A percentile compares a stretch with the other conserved stretches of the same genome.
Conservation (phyloP, 2,113 vertebrate species). For the Esox niger region DNA sequence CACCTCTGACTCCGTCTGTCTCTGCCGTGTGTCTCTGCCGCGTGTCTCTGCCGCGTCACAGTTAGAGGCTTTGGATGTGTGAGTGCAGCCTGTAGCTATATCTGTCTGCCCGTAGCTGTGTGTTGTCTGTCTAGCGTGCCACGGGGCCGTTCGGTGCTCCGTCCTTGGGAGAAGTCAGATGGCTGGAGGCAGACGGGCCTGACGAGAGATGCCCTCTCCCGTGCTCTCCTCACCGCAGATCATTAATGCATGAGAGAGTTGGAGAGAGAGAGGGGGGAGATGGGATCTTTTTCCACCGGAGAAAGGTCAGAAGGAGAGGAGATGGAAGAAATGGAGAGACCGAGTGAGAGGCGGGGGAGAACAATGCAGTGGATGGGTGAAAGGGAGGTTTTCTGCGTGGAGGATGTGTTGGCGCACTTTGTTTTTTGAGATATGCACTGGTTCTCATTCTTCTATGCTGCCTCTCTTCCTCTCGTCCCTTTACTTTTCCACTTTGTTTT, state of each 20-base stretch:
- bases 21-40: neutral
- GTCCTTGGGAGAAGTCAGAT: conserved; percentile 61
- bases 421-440: neutral
- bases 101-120: conserved; percentile 33
- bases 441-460: no score
- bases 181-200: conserved; percentile 61
- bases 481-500: neutral
- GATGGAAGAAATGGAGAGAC: conserved; percentile 27
- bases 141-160: conserved; percentile 31
- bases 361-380: neutral
- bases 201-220: conserved; percentile 63
- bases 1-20: neutral
- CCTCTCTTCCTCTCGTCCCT: neutral
- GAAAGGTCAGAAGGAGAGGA: conserved; percentile 63
- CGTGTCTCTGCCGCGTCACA: neutral
- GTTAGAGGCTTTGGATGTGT: neutral
- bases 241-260: conserved; percentile 76
- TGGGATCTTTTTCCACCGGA: conserved; percentile 70
- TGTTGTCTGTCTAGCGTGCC: conserved; percentile 54
- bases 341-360: no score
- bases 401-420: neutral
- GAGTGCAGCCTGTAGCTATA: neutral
- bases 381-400: neutral
- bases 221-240: conserved; percentile 66
- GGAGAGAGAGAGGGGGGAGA: conserved; percentile 48